Evolutionary conservation across 2,113 vertebrate genomes (phyloP), one percentile per base, ranked within the genome.

Genomic region (Dipodomys spectabilis): DNA sequence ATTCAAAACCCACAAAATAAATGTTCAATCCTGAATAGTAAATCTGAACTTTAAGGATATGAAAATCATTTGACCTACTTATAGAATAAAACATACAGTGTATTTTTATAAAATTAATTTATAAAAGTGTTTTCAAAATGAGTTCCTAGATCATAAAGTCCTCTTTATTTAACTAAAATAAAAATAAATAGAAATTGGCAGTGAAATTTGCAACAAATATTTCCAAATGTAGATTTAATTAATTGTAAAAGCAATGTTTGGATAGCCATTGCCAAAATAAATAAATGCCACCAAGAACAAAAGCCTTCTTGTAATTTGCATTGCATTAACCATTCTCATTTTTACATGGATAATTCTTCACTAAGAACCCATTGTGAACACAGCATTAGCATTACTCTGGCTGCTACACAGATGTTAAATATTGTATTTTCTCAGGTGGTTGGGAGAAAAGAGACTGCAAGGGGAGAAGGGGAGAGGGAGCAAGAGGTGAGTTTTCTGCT

Each of bases 171-270:
- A 78, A 44, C 62, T 28, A 30, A 20, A 72, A 80, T 71, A 57
- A 95, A 79, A 72, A 39, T 49, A 83, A 91, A 91, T 89, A 82
- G 27, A 20, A 45, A 18, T 73, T 93, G 88, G 79, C 68, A 94
- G 27, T 3, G 62, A 69, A 80, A 92, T 53, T 39, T 84, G 15
- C 60, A 92, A 65, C 20, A 92, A 79, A 82, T 87, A 88, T 95
- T 87, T 90, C 73, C 45, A n/a, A 92, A 77, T 92, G 65, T 60
- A 73, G 57, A 68, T 73, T 92, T 81, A 95, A 88, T 93, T 88
- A 84, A 95, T 90, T 87, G 12, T 62, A 81, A 90, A 79, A 85
- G 16, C 10, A 80, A 53, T 39, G 7, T 5, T 80, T 92, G 20
- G 3, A 32, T 77, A 83, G 32, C 22, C 16, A 90, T 22, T 82